Conservation (phyloP, 2,113 vertebrate genomes). For the Maccullochella peelii region DNA sequence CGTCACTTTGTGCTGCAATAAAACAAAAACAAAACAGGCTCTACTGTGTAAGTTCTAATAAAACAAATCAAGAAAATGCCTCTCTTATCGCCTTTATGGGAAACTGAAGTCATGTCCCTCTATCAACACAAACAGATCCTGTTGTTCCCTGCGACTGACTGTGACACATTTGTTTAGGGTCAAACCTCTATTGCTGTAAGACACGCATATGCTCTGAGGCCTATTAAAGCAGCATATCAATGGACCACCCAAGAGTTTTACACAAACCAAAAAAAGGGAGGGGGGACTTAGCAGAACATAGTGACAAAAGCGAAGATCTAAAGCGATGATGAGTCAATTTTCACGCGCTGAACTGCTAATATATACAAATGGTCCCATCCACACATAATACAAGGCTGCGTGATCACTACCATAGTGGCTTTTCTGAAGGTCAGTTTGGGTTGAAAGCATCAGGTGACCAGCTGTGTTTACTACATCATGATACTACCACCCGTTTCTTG, state of each 20-base stretch:
- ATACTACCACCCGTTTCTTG: neutral
- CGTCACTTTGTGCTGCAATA: neutral
- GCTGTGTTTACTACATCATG: slow-evolving; percentile 76
- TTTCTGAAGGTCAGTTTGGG: slow-evolving; percentile 54
- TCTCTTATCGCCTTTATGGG: slow-evolving; percentile 38
- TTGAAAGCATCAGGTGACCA: slow-evolving; percentile 71
- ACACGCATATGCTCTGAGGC: slow-evolving; percentile 67
- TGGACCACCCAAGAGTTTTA: slow-evolving; percentile 84
- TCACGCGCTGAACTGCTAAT: slow-evolving; percentile 61
- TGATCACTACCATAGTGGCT: slow-evolving; percentile 24
- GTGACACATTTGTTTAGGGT: slow-evolving; percentile 78
- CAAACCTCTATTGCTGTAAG: slow-evolving; percentile 60
- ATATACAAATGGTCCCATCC: slow-evolving; percentile 58
- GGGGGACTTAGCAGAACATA: slow-evolving; percentile 39
- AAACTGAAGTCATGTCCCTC: slow-evolving; percentile 54
- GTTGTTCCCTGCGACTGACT: slow-evolving; percentile 53
- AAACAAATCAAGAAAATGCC: slow-evolving; percentile 48
- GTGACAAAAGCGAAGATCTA: slow-evolving; percentile 64
- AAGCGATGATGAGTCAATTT: slow-evolving; percentile 66
- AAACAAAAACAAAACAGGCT: slow-evolving; percentile 15
- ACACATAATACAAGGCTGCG: slow-evolving; percentile 13
- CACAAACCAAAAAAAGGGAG: slow-evolving; percentile 57
- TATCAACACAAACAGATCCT: slow-evolving; percentile 59
- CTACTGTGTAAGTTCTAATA: slow-evolving; percentile 12
- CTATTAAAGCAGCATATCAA: slow-evolving; percentile 75